These are phyloP conservation scores for Phania funesta DNA, from an alignment of 2,888 invertebrate species.

Conservation along the genomic window DNA sequence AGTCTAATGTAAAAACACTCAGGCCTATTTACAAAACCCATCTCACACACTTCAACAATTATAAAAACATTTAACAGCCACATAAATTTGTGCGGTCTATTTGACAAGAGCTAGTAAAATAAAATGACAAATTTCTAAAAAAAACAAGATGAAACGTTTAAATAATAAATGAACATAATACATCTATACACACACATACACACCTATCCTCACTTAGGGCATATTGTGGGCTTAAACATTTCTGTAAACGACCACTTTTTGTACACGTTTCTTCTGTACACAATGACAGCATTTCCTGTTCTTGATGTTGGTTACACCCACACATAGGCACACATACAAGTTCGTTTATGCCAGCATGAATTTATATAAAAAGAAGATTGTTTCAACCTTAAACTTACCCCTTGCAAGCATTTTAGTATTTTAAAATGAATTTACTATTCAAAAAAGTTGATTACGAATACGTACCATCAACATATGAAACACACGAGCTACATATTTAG, in stretches of 20 bases:
- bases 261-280: neutral
- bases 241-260: slow-evolving; percentile 34
- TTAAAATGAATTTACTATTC: slow-evolving; percentile 17
- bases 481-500: neutral
- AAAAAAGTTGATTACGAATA: neutral
- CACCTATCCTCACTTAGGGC: neutral
- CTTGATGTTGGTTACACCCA: slow-evolving; percentile 12
- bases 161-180: slow-evolving; percentile 26
- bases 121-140: slow-evolving; percentile 15
- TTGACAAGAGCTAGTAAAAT: slow-evolving; percentile 37
- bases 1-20: neutral
- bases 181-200: neutral
- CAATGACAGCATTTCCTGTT: slow-evolving; percentile 32
- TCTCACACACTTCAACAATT: slow-evolving; percentile 5
- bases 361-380: neutral
- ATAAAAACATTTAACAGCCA: slow-evolving; percentile 27
- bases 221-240: slow-evolving; percentile 9
- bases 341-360: neutral
- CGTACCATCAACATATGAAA: neutral
- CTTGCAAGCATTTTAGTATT: slow-evolving; percentile 5
- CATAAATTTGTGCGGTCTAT: slow-evolving; percentile 36
- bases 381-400: slow-evolving; percentile 42
- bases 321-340: neutral
- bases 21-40: neutral
- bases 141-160: slow-evolving; percentile 15